Percentiles rank a stretch among this genome's conserved stretches.
phyloP scores from a whole-genome alignment of 2,797 vertebrate species.

The Rhinichthys osculus region DNA sequence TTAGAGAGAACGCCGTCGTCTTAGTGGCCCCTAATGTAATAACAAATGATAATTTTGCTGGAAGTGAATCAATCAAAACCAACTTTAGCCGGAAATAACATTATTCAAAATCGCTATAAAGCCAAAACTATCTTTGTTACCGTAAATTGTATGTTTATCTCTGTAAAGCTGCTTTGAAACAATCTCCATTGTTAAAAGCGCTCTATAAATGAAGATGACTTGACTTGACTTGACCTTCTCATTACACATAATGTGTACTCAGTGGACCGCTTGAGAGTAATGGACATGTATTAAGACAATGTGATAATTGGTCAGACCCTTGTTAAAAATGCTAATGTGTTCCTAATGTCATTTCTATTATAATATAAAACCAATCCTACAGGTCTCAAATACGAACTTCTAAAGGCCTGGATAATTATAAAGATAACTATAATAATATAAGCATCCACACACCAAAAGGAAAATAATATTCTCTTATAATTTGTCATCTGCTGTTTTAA shows the following conservation, averaged over 20 bases:
- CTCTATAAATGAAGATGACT: too few species aligned
- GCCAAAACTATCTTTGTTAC: too few species aligned
- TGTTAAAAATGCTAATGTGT: neutral
- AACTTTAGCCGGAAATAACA: too few species aligned
- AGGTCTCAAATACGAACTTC: neutral
- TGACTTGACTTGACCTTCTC: slow-evolving; percentile 41
- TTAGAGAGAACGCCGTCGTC: too few species aligned
- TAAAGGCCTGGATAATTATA: neutral
- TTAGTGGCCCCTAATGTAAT: too few species aligned
- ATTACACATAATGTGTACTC: slow-evolving; percentile 16
- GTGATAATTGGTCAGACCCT: neutral
- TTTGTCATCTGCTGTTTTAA: neutral
- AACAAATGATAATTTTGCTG: too few species aligned
- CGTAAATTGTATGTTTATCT: too few species aligned
- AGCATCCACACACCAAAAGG: neutral
- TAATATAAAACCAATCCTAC: neutral
- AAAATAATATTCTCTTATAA: neutral
- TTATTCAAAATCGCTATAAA: too few species aligned
- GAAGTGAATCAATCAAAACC: too few species aligned
- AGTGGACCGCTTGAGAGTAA: neutral
- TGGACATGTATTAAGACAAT: neutral
- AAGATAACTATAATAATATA: neutral
- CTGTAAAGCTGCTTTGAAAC: too few species aligned
- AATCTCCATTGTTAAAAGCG: too few species aligned
- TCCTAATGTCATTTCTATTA: neutral